Evolutionary conservation across 2,888 invertebrate genomes (phyloP).

Genomic region (Ophraella communa): DNA sequence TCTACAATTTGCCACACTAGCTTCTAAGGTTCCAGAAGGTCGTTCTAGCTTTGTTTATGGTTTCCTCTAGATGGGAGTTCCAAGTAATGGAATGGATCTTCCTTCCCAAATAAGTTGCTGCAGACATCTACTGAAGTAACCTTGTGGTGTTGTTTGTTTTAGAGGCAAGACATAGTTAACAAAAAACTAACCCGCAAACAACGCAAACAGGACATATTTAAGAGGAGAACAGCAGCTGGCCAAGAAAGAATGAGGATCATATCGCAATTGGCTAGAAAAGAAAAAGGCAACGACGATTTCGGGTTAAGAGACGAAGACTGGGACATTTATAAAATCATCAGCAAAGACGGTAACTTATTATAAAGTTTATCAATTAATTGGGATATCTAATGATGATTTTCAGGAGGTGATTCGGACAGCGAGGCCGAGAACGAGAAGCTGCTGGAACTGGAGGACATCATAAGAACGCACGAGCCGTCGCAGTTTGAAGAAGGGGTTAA

Average conservation of each 20-base stretch:
- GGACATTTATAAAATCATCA: slow-evolving; percentile 94
- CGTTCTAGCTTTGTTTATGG: too few species aligned
- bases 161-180: slow-evolving; percentile 75
- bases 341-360: slow-evolving; percentile 61
- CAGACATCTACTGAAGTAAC: too few species aligned
- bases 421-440: slow-evolving; percentile 91
- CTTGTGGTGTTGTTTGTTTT: too few species aligned
- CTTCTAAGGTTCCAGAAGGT: too few species aligned
- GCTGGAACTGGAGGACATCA: slow-evolving; percentile 82
- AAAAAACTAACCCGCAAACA: slow-evolving; percentile 78
- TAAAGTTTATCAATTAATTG: too few species aligned
- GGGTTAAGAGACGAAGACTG: slow-evolving; percentile 94
- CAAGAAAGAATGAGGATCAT: slow-evolving; percentile 95
- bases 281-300: slow-evolving; percentile 86
- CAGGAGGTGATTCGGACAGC: slow-evolving; percentile 86
- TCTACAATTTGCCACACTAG: too few species aligned
- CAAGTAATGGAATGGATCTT: too few species aligned
- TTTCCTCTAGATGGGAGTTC: too few species aligned
- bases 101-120: too few species aligned
- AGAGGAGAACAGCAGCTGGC: slow-evolving; percentile 88
- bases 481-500: slow-evolving; percentile 57
- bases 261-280: slow-evolving; percentile 82
- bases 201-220: slow-evolving; percentile 85
- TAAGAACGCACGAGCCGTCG: slow-evolving; percentile 83
- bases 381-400: too few species aligned